phyloP scores from a whole-genome alignment of 2,797 vertebrate genomes.

The Mormyrops boulengeri region DNA sequence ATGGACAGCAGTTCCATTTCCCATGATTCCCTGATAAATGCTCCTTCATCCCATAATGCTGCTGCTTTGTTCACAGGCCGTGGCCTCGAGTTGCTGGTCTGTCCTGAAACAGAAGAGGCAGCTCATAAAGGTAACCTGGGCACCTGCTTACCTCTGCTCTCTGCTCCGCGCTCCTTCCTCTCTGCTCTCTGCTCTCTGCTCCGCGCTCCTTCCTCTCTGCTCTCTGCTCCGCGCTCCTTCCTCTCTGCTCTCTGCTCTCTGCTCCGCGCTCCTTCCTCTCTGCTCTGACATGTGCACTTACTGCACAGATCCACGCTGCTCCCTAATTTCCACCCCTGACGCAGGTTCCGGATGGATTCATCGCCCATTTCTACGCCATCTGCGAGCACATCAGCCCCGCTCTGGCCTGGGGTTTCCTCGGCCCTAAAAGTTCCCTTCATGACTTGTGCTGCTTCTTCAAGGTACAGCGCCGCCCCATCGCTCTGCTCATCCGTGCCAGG shows the following conservation, averaged over 20 bases:
- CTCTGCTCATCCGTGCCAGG: background rate
- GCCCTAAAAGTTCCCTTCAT: slow-evolving; percentile 82
- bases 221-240: too few species aligned
- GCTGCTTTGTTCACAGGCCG: slow-evolving; percentile 63
- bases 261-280: too few species aligned
- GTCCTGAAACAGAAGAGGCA: slow-evolving; percentile 91
- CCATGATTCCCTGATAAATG: background rate
- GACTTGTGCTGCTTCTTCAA: slow-evolving; percentile 94
- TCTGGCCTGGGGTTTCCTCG: slow-evolving; percentile 94
- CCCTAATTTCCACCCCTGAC: background rate
- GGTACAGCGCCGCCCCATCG: slow-evolving; percentile 51
- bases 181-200: rapidly evolving
- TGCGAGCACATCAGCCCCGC: slow-evolving; percentile 93
- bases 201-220: too few species aligned
- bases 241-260: too few species aligned
- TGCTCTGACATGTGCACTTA: too few species aligned
- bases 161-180: too few species aligned
- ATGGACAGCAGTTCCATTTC: background rate
- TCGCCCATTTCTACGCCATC: slow-evolving; percentile 87
- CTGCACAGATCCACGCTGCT: too few species aligned
- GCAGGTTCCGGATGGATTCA: slow-evolving; percentile 86
- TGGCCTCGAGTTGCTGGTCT: slow-evolving; percentile 95
- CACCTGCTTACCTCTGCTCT: background rate
- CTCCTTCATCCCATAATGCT: background rate
- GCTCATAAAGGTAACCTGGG: slow-evolving; percentile 76